These are phyloP conservation scores for Dromiciops gliroides DNA, from an alignment of 2,113 vertebrate genomes.

Conservation along the genomic window DNA sequence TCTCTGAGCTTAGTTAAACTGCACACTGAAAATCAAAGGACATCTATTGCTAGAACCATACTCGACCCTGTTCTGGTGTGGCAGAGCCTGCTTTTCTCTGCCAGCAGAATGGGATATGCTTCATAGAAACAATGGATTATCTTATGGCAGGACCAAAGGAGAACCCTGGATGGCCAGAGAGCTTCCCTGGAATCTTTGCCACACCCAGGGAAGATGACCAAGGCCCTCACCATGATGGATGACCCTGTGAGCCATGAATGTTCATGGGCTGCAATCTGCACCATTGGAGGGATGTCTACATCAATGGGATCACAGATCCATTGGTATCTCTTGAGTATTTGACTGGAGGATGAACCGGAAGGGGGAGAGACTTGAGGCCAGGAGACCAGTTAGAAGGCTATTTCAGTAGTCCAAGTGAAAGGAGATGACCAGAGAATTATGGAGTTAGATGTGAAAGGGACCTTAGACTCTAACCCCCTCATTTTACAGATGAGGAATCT, in stretches of 20 bases:
- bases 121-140: neutral
- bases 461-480: too few relatives aligned
- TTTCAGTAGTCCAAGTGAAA: neutral
- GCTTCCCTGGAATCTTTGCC: neutral
- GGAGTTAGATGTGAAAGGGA: neutral
- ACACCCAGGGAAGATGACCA: neutral
- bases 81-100: neutral
- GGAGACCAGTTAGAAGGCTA: too few relatives aligned
- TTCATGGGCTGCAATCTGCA: neutral
- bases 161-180: neutral
- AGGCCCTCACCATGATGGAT: neutral
- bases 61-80: neutral
- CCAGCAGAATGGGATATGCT: neutral
- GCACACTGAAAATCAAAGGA: neutral
- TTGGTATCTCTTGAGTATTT: neutral
- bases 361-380: neutral
- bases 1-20: neutral
- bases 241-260: neutral
- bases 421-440: neutral
- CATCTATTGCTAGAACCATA: neutral
- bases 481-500: too few relatives aligned
- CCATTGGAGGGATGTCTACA: neutral
- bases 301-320: neutral
- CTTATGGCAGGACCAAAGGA: neutral
- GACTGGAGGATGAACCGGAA: neutral